Conservation (phyloP, 2,113 vertebrate genomes). For the Chlorodrepanis virens region DNA sequence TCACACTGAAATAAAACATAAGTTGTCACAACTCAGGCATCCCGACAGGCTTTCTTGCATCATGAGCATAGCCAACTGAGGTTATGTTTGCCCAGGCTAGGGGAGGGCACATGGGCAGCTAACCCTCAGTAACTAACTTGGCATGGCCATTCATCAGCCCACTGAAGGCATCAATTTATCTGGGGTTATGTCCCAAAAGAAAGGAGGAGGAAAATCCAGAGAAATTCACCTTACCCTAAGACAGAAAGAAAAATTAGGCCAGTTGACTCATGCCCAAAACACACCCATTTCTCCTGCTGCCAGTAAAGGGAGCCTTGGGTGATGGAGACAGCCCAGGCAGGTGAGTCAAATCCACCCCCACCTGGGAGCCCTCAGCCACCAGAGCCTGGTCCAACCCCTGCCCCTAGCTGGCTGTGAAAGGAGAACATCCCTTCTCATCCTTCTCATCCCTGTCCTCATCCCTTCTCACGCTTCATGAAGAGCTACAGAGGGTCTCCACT, state of each 20-base stretch:
- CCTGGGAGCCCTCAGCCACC: not conserved
- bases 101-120: not conserved
- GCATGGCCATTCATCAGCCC: not conserved
- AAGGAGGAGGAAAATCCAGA: not conserved
- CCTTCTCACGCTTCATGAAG: not conserved
- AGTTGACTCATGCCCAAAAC: not conserved
- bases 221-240: not conserved
- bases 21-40: not conserved
- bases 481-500: not conserved
- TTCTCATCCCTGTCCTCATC: not conserved
- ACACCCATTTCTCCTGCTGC: not conserved
- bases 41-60: not conserved
- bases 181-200: not conserved
- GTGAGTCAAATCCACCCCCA: not conserved
- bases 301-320: not conserved
- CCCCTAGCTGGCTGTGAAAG: accelerated
- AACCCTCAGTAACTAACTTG: not conserved
- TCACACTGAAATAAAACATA: not conserved
- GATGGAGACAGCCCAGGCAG: not conserved
- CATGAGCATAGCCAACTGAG: not conserved
- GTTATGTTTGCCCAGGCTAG: not conserved
- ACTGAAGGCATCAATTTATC: not conserved
- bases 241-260: not conserved
- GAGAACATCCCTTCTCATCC: not conserved
- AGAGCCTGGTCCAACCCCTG: not conserved